phyloP scores from a whole-genome alignment of 2,888 invertebrate species.

The Pachymerium ferrugineum region DNA sequence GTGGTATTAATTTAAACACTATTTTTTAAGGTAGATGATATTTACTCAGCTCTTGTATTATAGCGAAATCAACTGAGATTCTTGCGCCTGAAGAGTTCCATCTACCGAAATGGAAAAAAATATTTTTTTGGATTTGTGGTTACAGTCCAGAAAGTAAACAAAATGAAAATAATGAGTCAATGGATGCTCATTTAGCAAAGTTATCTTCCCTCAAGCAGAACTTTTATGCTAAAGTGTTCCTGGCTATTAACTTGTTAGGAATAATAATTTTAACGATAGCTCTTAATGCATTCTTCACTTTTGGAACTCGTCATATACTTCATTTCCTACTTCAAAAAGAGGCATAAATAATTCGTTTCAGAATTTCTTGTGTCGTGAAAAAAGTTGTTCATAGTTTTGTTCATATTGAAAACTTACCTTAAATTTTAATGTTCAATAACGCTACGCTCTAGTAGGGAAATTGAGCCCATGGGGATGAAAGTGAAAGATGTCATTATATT shows the following conservation, averaged over 20 bases:
- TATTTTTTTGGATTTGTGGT: constrained; percentile 26
- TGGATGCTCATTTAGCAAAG: constrained; percentile 11
- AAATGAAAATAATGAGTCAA: neutral
- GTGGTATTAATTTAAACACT: too few relatives aligned
- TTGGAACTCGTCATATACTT: neutral
- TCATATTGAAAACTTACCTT: too few relatives aligned
- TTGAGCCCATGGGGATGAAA: too few relatives aligned
- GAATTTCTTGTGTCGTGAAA: too few relatives aligned
- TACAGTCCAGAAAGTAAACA: neutral
- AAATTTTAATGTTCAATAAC: too few relatives aligned
- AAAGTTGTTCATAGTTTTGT: too few relatives aligned
- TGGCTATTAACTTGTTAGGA: constrained; percentile 38
- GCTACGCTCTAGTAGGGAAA: too few relatives aligned
- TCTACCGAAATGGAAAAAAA: constrained; percentile 28
- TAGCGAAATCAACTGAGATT: neutral
- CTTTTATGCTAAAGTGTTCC: constrained; percentile 29
- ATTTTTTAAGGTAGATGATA: too few relatives aligned
- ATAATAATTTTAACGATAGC: constrained; percentile 37
- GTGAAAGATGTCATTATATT: too few relatives aligned
- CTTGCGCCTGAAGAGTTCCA: neutral
- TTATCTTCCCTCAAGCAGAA: constrained; percentile 7
- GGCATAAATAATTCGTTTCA: too few relatives aligned
- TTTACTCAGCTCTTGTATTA: neutral
- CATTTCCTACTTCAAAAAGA: too few relatives aligned
- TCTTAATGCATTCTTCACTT: neutral